Base-by-base conservation (phyloP, 1,140 invertebrate genomes). In the Triops longicaudatus region DNA sequence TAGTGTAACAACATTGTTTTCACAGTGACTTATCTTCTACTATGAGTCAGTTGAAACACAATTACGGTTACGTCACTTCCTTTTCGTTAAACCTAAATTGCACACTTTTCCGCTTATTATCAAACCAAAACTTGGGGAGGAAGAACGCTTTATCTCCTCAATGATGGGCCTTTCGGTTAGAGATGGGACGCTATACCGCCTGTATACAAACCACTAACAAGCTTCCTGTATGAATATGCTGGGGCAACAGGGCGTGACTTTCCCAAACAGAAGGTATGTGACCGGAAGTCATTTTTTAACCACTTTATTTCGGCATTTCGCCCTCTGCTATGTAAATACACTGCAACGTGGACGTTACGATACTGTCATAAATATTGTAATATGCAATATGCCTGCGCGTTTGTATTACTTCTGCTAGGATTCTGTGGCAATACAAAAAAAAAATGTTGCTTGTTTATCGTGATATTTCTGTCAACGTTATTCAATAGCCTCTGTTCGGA, bases 141-240 rank as follows among this genome's bases (percentile, higher is more conserved):
- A 63, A 63, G n/a, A 22, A 63, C 14, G 17, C 17, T 63, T 9
- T 7, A 63, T 63, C 50, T 63, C 22, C 50, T 9, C 50, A 17
- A 63, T n/a, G 50, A 63, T 37, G 31, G 6, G 17, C 50, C 50
- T 63, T 22, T 63, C 10, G 50, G 50, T 5, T 63, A 63, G 2
- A 7, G 50, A 63, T 63, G 50, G n/a, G 17, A 63, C 50, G 17
- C 50, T 63, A n/a, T n/a, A n/a, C 22, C 22, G 50, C 31, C 31
- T 63, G 22, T 63, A 63, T 63, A 63, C 14, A 63, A 63, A 17
- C 50, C 50, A 63, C 50, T 63, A 63, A 63, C 50, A n/a, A 63
- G 50, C 50, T 63, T 63, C 50, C 50, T 63, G 50, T 63, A 22
- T 63, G 31, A 4, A 37, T 37, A 37, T 37, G 31, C 7, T 7